Base-by-base conservation (phyloP, 2,888 invertebrate genomes). In the Caenorhabditis drosophilae region DNA sequence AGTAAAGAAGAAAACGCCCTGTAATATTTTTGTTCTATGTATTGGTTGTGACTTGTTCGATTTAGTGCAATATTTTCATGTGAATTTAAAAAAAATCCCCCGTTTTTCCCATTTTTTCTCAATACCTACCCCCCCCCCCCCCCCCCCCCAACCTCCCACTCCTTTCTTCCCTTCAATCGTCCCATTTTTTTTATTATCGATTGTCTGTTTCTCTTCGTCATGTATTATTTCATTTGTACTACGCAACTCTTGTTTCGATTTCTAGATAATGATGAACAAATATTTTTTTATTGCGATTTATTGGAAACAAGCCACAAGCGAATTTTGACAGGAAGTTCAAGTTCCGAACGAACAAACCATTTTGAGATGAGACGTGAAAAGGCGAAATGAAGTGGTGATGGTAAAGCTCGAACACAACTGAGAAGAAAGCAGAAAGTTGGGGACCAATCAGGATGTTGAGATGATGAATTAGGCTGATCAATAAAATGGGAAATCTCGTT, bases 371-470 rank as follows among this genome's bases (percentile, higher is more conserved):
- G 48, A 25, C 58, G 58, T 18, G 58, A 54, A 3, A 64, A 38
- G 4, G 64, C 51, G 18, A 55, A 34, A 34, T 64, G 64, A 7
- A 64, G 46, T 31, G 49, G 54, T 2, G 15, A 31, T 1, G 64
- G 64, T 50, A 64, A 50, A 26, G 48, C 46, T 9, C 46, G 45
- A 9, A 54, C 44, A 16, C 64, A 64, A 35, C 46, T 59, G 18
- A 64, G 20, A 16, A 58, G 42, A 23, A 64, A 64, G 54, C 58
- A 64, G 22, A 64, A 64, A 23, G 58, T 59, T 12, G 58, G 51
- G 1, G 51, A 34, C 64, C 64, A 64, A 34, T 54, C 57, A 55
- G 20, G 15, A 35, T 40, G 9, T 34, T 2, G 22, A 35, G 18
- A 20, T 22, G 12, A 22, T 7, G 3, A 18, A 7, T 23, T 18